Evolutionary conservation across 2,888 invertebrate genomes (phyloP), one percentile per base, ranked within the genome.

Genomic region (Eugnorisma glareosa): DNA sequence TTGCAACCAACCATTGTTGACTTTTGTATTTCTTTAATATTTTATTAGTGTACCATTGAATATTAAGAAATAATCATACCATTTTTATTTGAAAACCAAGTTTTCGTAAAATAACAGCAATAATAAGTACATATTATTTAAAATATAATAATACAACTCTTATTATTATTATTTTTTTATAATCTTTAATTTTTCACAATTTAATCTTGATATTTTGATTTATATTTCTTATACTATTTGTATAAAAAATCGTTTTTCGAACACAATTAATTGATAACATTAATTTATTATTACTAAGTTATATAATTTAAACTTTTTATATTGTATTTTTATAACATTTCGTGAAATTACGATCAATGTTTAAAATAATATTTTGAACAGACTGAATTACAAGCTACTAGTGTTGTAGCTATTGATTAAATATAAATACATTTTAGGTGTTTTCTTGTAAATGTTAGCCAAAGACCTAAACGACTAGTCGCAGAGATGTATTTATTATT

Each of bases 401-500:
- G 69, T 73, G 35, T 37, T 63, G 73, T 81, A 82, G 71, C 68
- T 72, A 59, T 78, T 83, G 40, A 81, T 77, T 83, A 70, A 77
- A 74, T 82, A 81, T 83, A 78, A 83, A 87, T 83, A 83, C 77
- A 82, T 83, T 82, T 77, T 86, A 81, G 79, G 67, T 85, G 73
- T 87, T 88, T 86, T 88, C 77, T 76, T 88, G 83, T 79, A 75
- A 92, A 94, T 92, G 93, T 91, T 94, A 94, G 93, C 96, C 96
- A 96, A 96, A 96, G 96, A 96, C 92, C 89, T 93, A 90, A 90
- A 92, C 91, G 88, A 91, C 96, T 96, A 96, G 96, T 96, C 96
- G 95, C 89, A 90, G 90, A 92, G 68, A 86, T 88, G 90, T 94
- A 93, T 94, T 93, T 93, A 93, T 94, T 69, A 79, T 84, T 87